These are phyloP conservation scores for Engystomops pustulosus DNA, from an alignment of 2,113 vertebrate genomes.

Conservation along the genomic window DNA sequence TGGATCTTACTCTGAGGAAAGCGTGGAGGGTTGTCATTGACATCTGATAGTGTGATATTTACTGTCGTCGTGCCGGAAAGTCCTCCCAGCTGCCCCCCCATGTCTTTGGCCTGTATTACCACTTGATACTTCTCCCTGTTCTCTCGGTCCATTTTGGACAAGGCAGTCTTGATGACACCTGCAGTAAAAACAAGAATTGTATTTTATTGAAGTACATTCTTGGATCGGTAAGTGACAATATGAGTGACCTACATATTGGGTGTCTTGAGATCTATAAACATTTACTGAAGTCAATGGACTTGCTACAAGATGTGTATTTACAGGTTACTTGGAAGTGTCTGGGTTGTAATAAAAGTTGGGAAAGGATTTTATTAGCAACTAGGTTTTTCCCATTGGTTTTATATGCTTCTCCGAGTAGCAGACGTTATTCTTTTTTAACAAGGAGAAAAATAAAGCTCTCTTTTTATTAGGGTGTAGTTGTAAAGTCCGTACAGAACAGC, in stretches of 20 bases:
- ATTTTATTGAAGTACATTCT: not conserved
- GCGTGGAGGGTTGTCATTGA: slow-evolving; percentile 93
- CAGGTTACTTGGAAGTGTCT: slow-evolving; percentile 2
- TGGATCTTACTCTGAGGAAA: slow-evolving; percentile 87
- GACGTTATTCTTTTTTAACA: slow-evolving; percentile 10
- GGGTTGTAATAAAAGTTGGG: slow-evolving; percentile 15
- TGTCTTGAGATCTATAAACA: slow-evolving; percentile 28
- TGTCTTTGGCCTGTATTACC: slow-evolving; percentile 96
- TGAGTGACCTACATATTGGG: slow-evolving; percentile 12
- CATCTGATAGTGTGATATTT: slow-evolving; percentile 89
- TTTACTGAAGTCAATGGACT: slow-evolving; percentile 16
- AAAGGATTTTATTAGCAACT: slow-evolving; percentile 26
- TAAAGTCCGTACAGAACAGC: not conserved
- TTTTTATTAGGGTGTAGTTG: slow-evolving; percentile 10
- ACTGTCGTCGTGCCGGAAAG: slow-evolving; percentile 92
- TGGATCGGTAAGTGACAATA: slow-evolving; percentile 2
- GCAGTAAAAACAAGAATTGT: slow-evolving; percentile 51
- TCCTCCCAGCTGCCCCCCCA: slow-evolving; percentile 96
- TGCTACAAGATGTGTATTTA: slow-evolving; percentile 36
- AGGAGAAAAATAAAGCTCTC: slow-evolving; percentile 13
- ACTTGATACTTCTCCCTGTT: slow-evolving; percentile 92
- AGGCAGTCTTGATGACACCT: slow-evolving; percentile 94
- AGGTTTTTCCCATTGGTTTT: not conserved
- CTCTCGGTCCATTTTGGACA: slow-evolving; percentile 94
- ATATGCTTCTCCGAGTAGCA: not conserved